These are phyloP conservation scores for Blastobasis adustella DNA, from an alignment of 2,888 invertebrate species.

Conservation along the genomic window DNA sequence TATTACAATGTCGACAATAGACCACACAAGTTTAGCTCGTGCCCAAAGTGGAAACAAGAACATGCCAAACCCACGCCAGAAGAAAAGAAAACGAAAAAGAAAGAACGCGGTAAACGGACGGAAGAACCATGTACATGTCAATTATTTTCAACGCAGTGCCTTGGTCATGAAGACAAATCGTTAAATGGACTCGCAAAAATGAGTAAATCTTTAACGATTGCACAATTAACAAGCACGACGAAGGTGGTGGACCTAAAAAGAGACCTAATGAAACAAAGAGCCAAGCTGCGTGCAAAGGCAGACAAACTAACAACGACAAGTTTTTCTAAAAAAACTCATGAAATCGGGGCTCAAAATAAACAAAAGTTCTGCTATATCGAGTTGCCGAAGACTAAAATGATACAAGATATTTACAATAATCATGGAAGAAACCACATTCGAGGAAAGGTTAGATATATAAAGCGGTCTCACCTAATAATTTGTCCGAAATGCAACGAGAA, in stretches of 20 bases:
- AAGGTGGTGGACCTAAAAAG: slow-evolving; percentile 17
- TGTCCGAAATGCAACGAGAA: slow-evolving; percentile 57
- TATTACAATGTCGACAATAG: slow-evolving; percentile 25
- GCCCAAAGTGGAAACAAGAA: slow-evolving; percentile 47
- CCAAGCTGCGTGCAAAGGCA: slow-evolving; percentile 15
- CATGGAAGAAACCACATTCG: background rate
- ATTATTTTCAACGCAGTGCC: slow-evolving; percentile 53
- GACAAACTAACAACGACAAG: slow-evolving; percentile 35
- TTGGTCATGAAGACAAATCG: slow-evolving; percentile 38
- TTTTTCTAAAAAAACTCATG: slow-evolving; percentile 12
- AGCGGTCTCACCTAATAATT: slow-evolving; percentile 32
- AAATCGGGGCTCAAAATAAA: slow-evolving; percentile 19
- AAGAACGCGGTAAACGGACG: slow-evolving; percentile 32
- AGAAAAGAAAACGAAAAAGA: slow-evolving; percentile 33
- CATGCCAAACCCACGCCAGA: slow-evolving; percentile 37
- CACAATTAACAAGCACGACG: slow-evolving; percentile 34
- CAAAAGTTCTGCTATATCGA: slow-evolving; percentile 13
- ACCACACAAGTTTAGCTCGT: slow-evolving; percentile 49
- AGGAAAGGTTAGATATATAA: slow-evolving; percentile 11
- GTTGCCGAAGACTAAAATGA: background rate
- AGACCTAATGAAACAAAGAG: slow-evolving; percentile 23
- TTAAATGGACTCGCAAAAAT: slow-evolving; percentile 32
- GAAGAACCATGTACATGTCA: slow-evolving; percentile 56
- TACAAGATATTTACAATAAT: background rate
- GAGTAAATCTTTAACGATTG: slow-evolving; percentile 26